Conservation (phyloP, 2,888 invertebrate species). For the Netelia virgata region DNA sequence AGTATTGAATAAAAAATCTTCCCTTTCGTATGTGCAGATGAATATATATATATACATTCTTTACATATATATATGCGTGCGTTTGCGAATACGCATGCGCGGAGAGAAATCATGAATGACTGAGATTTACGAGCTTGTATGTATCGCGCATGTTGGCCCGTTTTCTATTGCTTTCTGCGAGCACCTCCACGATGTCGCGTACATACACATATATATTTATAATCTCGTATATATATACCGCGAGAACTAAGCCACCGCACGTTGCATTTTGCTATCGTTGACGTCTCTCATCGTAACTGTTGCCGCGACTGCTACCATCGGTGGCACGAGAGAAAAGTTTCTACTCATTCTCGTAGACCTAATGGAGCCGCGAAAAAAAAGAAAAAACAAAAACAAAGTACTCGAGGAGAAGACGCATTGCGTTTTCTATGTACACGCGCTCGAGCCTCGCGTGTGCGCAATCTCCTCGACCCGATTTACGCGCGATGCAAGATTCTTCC, state of each 20-base stretch:
- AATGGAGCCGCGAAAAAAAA: conserved; percentile 68
- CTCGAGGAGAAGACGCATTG: neutral
- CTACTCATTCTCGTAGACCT: conserved; percentile 69
- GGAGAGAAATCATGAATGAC: conserved; percentile 72
- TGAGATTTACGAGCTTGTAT: conserved; percentile 69
- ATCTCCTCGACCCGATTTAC: conserved; percentile 60
- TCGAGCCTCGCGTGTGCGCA: neutral
- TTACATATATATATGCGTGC: neutral
- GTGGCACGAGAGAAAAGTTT: conserved; percentile 66
- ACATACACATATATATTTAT: conserved; percentile 6
- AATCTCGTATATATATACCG: neutral
- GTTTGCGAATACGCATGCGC: conserved; percentile 34
- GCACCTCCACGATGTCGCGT: conserved; percentile 35
- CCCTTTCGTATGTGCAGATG: neutral
- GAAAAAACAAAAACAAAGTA: conserved; percentile 34
- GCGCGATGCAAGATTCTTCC: conserved; percentile 23
- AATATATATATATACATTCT: neutral
- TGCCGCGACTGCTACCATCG: conserved; percentile 23
- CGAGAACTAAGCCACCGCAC: conserved; percentile 16
- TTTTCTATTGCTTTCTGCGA: conserved; percentile 66
- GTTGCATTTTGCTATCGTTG: conserved; percentile 43
- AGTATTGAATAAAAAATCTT: neutral
- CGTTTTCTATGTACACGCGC: conserved; percentile 1
- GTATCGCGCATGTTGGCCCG: conserved; percentile 55
- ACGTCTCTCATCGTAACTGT: conserved; percentile 55